phyloP scores from a whole-genome alignment of 2,888 invertebrate species.

The Melieria picta region DNA sequence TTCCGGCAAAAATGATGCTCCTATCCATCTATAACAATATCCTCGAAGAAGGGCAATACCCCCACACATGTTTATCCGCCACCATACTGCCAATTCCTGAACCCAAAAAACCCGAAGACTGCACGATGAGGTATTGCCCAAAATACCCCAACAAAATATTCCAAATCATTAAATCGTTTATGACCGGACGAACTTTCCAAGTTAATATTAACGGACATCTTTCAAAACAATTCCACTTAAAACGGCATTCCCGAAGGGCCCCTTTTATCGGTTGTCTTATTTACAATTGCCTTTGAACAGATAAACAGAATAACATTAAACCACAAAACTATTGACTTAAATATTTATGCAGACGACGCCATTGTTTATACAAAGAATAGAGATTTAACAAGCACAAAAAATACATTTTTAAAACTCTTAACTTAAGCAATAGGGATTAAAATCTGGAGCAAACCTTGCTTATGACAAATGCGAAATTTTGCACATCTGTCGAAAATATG shows the following conservation, averaged over 20 bases:
- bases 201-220: slow-evolving; percentile 7
- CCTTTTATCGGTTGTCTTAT: slow-evolving; percentile 34
- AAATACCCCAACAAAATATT: slow-evolving; percentile 28
- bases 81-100: no score
- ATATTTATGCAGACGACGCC: slow-evolving; percentile 33
- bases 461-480: slow-evolving; percentile 15
- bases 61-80: no score
- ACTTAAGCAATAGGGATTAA: slow-evolving; percentile 6
- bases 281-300: slow-evolving; percentile 34
- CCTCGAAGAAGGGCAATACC: no score
- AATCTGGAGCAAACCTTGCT: slow-evolving; percentile 10
- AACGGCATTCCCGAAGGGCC: slow-evolving; percentile 37
- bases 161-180: slow-evolving; percentile 24
- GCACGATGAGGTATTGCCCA: slow-evolving; percentile 22
- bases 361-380: slow-evolving; percentile 28
- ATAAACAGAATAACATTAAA: slow-evolving; percentile 21
- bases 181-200: slow-evolving; percentile 18
- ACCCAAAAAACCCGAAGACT: background rate
- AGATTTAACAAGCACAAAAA: slow-evolving; percentile 4
- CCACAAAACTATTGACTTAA: slow-evolving; percentile 20
- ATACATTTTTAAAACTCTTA: slow-evolving; percentile 11
- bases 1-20: no score
- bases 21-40: slow-evolving; percentile 1
- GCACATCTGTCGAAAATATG: slow-evolving; percentile 25
- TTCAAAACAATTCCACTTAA: slow-evolving; percentile 12